Conservation (phyloP, 2,888 invertebrate species). For the Allacma fusca region DNA sequence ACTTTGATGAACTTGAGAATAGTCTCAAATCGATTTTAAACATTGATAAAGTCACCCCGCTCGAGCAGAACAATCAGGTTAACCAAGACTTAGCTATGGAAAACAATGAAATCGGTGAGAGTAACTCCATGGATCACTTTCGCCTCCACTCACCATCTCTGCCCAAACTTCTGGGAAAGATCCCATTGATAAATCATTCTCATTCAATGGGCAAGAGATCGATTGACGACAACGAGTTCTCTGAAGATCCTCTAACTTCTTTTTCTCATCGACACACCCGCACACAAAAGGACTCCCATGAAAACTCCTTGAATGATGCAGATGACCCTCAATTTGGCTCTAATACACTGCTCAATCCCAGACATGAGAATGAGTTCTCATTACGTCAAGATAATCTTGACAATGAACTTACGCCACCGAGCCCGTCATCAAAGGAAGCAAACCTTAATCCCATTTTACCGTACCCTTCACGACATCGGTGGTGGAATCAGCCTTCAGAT, state of each 20-base stretch:
- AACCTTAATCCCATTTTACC: slow-evolving; percentile 40
- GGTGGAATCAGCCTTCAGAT: slow-evolving; percentile 33
- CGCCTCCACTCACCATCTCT: slow-evolving; percentile 32
- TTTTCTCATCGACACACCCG: slow-evolving; percentile 21
- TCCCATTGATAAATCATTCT: slow-evolving; percentile 36
- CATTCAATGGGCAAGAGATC: slow-evolving; percentile 39
- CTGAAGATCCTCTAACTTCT: slow-evolving; percentile 25
- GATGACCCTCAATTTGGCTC: slow-evolving; percentile 15
- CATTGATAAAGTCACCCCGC: slow-evolving; percentile 24
- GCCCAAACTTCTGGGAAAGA: slow-evolving; percentile 22
- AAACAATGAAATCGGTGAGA: slow-evolving; percentile 42
- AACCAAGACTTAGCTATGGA: slow-evolving; percentile 26
- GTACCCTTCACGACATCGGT: slow-evolving; percentile 33
- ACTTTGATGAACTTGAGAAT: slow-evolving; percentile 43
- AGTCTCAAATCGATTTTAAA: slow-evolving; percentile 41
- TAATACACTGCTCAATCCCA: slow-evolving; percentile 6
- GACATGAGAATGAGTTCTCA: slow-evolving; percentile 17
- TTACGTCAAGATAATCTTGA: slow-evolving; percentile 39
- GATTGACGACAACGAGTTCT: slow-evolving; percentile 40
- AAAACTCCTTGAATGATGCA: slow-evolving; percentile 21
- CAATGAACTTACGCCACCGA: slow-evolving; percentile 16
- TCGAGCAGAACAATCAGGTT: slow-evolving; percentile 16
- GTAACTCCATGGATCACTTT: slow-evolving; percentile 36
- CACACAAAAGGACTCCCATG: slow-evolving; percentile 26
- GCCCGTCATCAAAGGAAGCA: slow-evolving; percentile 26